A percentile compares a stretch with the other conserved stretches of the same genome.
Conservation (phyloP, 2,113 vertebrate species). For the Podilymbus podiceps region DNA sequence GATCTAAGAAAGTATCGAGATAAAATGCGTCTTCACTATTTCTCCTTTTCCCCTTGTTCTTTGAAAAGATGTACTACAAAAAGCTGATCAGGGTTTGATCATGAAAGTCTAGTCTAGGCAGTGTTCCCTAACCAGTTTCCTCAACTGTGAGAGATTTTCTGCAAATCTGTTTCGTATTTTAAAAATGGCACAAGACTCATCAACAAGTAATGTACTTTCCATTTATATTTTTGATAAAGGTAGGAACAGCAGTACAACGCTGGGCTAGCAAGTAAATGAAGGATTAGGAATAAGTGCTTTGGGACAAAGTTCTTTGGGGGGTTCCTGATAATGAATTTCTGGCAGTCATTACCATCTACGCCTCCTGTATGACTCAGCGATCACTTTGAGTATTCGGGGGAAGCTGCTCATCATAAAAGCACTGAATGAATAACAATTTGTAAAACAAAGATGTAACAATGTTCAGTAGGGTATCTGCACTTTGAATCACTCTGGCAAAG, state of each 20-base stretch:
- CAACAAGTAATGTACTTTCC: not conserved
- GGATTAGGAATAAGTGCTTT: not conserved
- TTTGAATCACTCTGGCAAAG: not conserved
- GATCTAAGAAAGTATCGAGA: not conserved
- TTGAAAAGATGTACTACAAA: not conserved
- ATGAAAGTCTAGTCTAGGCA: not conserved
- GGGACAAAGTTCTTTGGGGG: fast-evolving
- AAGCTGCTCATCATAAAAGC: not conserved
- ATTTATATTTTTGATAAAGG: not conserved
- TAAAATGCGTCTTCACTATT: not conserved
- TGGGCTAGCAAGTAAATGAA: not conserved
- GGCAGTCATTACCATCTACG: not conserved
- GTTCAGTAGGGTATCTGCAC: not conserved
- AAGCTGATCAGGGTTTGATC: not conserved
- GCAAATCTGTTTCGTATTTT: not conserved
- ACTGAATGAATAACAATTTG: not conserved
- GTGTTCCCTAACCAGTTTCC: not conserved
- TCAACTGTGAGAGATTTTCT: not conserved
- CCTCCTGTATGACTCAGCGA: not conserved
- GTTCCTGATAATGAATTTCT: not conserved
- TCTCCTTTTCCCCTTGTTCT: not conserved
- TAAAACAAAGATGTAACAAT: not conserved
- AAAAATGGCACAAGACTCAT: not conserved
- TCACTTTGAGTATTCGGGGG: not conserved
- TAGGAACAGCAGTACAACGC: not conserved